phyloP scores from a whole-genome alignment of 2,888 invertebrate species.

The Notocelia uddmanniana region DNA sequence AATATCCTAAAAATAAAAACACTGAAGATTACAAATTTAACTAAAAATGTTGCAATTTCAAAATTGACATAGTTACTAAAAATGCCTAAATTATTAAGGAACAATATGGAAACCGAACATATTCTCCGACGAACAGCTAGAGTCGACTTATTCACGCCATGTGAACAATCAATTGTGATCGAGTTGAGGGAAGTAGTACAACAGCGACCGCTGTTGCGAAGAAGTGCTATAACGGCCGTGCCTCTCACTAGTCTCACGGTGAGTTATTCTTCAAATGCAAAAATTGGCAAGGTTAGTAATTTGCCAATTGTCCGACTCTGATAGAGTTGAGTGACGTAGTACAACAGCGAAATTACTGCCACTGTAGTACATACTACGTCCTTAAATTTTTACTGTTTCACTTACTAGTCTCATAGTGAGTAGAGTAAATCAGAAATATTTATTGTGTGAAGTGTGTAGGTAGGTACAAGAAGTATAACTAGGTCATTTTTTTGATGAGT shows the following conservation, averaged over 20 bases:
- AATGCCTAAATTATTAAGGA: no score
- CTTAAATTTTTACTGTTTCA: slow-evolving; percentile 10
- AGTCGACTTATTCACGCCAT: neutral
- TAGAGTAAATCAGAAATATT: neutral
- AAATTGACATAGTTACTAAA: no score
- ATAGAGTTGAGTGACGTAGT: slow-evolving; percentile 50
- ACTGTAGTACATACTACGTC: slow-evolving; percentile 38
- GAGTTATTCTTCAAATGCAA: no score
- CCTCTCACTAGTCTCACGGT: slow-evolving; percentile 70
- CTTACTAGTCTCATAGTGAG: slow-evolving; percentile 43
- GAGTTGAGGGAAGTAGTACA: slow-evolving; percentile 43
- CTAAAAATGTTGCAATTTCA: no score
- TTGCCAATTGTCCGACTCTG: slow-evolving; percentile 65
- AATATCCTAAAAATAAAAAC: no score
- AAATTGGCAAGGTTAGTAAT: no score
- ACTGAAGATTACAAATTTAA: no score
- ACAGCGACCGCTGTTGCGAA: slow-evolving; percentile 65
- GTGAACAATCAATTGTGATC: neutral
- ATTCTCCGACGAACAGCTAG: no score
- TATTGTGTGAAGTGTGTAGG: neutral
- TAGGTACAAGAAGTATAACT: no score
- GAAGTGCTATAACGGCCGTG: slow-evolving; percentile 68
- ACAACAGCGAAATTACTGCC: slow-evolving; percentile 51
- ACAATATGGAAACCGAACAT: no score
- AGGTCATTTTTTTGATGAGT: no score